phyloP scores from a whole-genome alignment of 2,797 vertebrate species.

The Steatocranus sp. region DNA sequence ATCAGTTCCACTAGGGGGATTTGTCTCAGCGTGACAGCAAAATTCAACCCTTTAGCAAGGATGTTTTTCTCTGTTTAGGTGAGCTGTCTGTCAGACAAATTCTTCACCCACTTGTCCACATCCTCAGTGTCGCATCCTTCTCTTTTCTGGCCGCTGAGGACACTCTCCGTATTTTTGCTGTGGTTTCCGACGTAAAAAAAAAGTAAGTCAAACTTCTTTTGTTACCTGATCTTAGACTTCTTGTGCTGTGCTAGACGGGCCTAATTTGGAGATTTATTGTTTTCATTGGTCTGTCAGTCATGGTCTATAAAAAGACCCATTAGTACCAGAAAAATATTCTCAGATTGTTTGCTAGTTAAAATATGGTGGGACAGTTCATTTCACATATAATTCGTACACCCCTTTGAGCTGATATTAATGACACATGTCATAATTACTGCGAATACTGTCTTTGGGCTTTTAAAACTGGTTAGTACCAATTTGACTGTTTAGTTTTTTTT shows the following conservation, averaged over 20 bases:
- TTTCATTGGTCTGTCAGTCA: neutral
- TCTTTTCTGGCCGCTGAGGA: too few species aligned
- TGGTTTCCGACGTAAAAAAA: too few species aligned
- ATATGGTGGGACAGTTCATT: neutral
- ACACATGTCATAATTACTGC: neutral
- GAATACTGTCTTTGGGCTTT: neutral
- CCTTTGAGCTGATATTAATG: neutral
- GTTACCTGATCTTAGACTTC: too few species aligned
- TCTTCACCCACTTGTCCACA: too few species aligned
- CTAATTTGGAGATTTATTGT: neutral
- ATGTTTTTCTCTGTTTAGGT: neutral
- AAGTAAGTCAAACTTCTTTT: too few species aligned
- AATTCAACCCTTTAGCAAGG: too few species aligned
- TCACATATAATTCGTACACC: neutral
- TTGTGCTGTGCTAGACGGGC: too few species aligned
- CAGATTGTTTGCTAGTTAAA: neutral
- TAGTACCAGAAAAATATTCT: neutral
- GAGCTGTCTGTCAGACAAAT: too few species aligned
- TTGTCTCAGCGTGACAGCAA: too few species aligned
- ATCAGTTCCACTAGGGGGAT: too few species aligned
- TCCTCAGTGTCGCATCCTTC: too few species aligned
- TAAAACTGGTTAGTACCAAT: neutral
- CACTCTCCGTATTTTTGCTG: too few species aligned
- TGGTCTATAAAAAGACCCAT: neutral
- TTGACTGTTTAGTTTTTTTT: neutral